Evolutionary conservation across 1,140 invertebrate genomes (phyloP).

Genomic region (Sinonovacula constricta): DNA sequence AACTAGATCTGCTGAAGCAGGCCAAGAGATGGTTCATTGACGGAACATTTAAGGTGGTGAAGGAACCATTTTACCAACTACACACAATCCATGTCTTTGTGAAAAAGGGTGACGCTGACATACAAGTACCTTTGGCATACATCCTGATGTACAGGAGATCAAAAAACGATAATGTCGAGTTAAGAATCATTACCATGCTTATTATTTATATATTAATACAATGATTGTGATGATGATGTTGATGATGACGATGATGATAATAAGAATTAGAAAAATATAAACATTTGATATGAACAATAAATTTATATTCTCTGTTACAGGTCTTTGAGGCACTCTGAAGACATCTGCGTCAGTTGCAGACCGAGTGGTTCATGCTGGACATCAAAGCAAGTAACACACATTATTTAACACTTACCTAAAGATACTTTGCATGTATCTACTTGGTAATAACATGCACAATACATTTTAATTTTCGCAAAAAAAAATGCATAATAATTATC

Average conservation of each 20-base stretch:
- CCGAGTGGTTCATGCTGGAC: no score
- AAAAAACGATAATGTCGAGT: slow-evolving; percentile 10
- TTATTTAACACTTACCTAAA: not conserved
- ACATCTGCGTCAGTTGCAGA: not conserved
- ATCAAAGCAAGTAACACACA: slow-evolving; percentile 18
- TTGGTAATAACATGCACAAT: not conserved
- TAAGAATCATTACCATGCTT: no score
- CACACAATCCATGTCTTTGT: no score
- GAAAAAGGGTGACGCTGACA: slow-evolving; percentile 2
- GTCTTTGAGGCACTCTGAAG: no score
- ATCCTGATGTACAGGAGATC: slow-evolving; percentile 14
- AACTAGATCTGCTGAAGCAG: no score
- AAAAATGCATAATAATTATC: not conserved
- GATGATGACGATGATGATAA: no score
- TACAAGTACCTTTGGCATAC: slow-evolving; percentile 15
- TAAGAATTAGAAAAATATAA: no score
- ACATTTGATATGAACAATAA: no score
- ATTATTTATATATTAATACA: no score
- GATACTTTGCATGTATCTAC: not conserved
- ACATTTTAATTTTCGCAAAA: not conserved
- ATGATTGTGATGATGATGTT: no score
- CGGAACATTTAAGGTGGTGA: slow-evolving; percentile 8
- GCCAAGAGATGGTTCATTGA: slow-evolving; percentile 1
- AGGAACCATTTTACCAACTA: no score
- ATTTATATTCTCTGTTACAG: no score